Base-by-base conservation (phyloP, 2,797 vertebrate genomes). In the Gymnoscopelus braueri region DNA sequence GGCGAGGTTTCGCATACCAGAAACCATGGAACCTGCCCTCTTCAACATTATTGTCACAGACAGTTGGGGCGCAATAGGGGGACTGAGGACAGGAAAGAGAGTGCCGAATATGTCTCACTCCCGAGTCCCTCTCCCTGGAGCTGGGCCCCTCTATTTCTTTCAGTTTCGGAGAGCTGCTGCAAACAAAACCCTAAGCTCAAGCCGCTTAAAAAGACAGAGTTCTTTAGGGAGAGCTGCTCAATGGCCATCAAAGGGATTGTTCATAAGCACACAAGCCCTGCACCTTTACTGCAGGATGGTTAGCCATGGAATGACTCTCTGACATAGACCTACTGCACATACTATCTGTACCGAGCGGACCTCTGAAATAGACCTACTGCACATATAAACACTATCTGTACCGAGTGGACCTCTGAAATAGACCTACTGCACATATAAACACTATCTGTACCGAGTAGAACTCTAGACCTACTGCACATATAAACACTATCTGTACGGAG, bases 121-220 rank as follows among this genome's bases (percentile, higher is more conserved):
- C 65, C 80, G 35, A 39, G 35, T 39, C 35, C 39, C 39, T 44
- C 39, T 44, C 83, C 88, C 87, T 74, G 13, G 69, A 12, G 15
- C 82, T 70, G 84, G 86, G 87, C 84, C 90, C 82, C 84, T 82
- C 65, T 67, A 48, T 60, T 47, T 63, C 75, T 70, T 80, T 79
- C 78, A 50, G 60, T 86, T 87, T 85, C 72, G 83, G 77, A 82
- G 65, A 60, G 67, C 52, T 44, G 86, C 77, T 63, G 74, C 79
- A 84, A 73, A 91, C 88, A 92, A 92, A 91, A 87, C 64, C 78
- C 66, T 39, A 7, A 44, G 80, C 84, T 90, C 76, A 79, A 85
- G 81, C 87, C 65, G 80, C 84, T 87, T 81, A 79, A 81, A 61
- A 82, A 82, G 77, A 84, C 78, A 44, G 64, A 68, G 56, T 67